Percentiles rank a stretch among this genome's conserved stretches.
phyloP scores from a whole-genome alignment of 2,888 invertebrate genomes.

The Apotomis capreana region DNA sequence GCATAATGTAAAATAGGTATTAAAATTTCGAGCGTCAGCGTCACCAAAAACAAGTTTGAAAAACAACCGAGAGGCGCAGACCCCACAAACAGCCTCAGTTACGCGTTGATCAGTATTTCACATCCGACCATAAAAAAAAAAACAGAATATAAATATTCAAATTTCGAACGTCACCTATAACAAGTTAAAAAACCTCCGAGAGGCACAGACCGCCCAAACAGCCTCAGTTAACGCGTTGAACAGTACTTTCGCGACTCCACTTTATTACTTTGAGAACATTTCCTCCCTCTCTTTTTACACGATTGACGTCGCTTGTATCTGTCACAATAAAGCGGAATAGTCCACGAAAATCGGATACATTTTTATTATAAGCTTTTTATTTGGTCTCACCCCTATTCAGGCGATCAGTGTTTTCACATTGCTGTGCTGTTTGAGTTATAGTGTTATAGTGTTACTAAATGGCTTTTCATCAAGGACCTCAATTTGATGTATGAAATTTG shows the following conservation, averaged over 20 bases:
- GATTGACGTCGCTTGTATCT: conserved; percentile 42
- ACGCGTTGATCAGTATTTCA: no score
- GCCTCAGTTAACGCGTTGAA: conserved; percentile 17
- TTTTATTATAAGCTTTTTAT: conserved; percentile 25
- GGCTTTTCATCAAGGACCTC: no score
- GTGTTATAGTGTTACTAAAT: not conserved
- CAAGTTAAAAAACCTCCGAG: conserved; percentile 3
- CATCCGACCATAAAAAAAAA: no score
- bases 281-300: conserved; percentile 33
- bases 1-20: no score
- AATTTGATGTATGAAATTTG: no score
- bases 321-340: conserved; percentile 40
- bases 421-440: not conserved
- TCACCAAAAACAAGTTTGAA: no score
- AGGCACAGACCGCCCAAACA: conserved; percentile 9
- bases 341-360: conserved; percentile 22
- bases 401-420: not conserved
- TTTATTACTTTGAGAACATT: conserved; percentile 35
- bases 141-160: no score
- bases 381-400: conserved; percentile 12
- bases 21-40: no score
- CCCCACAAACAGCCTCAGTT: no score
- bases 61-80: no score
- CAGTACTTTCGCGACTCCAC: conserved; percentile 23
- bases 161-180: no score